Evolutionary conservation across 2,888 invertebrate species (phyloP), one percentile per base, ranked within the genome.

Genomic region (Dinocampus coccinellae): DNA sequence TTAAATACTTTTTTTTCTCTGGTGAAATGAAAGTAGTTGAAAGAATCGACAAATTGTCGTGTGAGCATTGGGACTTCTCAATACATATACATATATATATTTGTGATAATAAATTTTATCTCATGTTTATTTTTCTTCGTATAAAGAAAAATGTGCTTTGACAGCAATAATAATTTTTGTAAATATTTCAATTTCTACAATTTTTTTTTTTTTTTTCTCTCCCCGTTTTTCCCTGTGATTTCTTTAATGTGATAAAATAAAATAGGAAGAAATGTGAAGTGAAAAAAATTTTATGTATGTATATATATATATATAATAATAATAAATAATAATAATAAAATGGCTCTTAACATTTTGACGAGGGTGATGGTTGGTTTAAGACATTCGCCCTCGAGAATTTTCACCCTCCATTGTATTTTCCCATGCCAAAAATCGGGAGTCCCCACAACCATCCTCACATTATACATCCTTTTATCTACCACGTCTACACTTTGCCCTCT

Each of bases 391-490:
- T 55, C 29, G 24, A 47, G 16, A 61, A 39, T n/a, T 20, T 20
- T 24, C n/a, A 53, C 65, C 36, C 65, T 53, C 65, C 10, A 62
- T 39, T 55, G 58, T 58, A 39, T 29, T 39, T 33, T 29, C 26
- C n/a, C 26, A 57, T 64, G 57, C 69, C 69, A 70, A 70, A 70
- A 58, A 58, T 64, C 42, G 39, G 57, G 57, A 39, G 52, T n/a
- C n/a, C 62, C 55, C 67, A 42, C 26, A 11, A 26, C 26, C 58
- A 22, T n/a, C 39, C 42, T 57, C 16, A 20, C 58, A 42, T 42
- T 67, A 29, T 47, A 42, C 34, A 55, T 63, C 42, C 47, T 57
- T 63, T 70, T 69, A 61, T 61, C 24, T 58, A 39, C 9, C 47
- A 47, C 61, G 24, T 61, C 61, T 61, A 61, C 39, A 47, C 47